Evolutionary conservation across 2,888 invertebrate genomes (phyloP), one percentile per base, ranked within the genome.

Genomic region (Metacarcinus magister): DNA sequence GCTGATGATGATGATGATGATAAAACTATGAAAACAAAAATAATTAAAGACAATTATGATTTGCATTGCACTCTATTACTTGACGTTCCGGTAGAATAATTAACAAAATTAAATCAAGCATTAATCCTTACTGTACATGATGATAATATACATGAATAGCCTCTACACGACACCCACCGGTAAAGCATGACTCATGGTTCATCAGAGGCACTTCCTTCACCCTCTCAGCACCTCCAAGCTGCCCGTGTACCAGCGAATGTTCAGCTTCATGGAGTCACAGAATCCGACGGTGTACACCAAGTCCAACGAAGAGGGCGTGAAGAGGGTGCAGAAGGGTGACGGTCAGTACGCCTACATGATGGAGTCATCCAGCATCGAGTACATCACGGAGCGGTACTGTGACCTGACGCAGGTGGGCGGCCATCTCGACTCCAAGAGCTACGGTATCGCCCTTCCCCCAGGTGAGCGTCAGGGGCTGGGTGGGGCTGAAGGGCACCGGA

Each of bases 301-400:
- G 92, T 98, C 98, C 97, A 99, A 99, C 97, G 98, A 98, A 46
- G 99, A 99, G 97, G 99, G 99, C 0, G 99, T 99, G 7, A 99
- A 99, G 67, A 98, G 99, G 60, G 99, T 99, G 0, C 97, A 98
- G 98, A 97, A 97, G 97, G 97, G 97, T 28, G 99, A 99, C 97
- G 98, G 99, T 82, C 98, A 98, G 93, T 99, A 99, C 97, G 99
- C 99, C 0, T 99, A 99, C 97, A 98, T 99, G 82, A 99, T 99
- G 99, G 99, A 99, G 98, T 99, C 99, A 0, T 99, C 99, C 0
- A 99, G 99, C 48, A 99, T 99, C 97, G 99, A 99, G 97, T 99
- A 99, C 97, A 98, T 98, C 89, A 98, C 99, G 93, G 99, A 99
- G 97, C 98, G 99, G 97, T 98, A 99, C 97, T 99, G 99, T 97